These are phyloP conservation scores for Acanthurus leucopareius DNA, from an alignment of 2,797 vertebrate genomes.

Conservation along the genomic window DNA sequence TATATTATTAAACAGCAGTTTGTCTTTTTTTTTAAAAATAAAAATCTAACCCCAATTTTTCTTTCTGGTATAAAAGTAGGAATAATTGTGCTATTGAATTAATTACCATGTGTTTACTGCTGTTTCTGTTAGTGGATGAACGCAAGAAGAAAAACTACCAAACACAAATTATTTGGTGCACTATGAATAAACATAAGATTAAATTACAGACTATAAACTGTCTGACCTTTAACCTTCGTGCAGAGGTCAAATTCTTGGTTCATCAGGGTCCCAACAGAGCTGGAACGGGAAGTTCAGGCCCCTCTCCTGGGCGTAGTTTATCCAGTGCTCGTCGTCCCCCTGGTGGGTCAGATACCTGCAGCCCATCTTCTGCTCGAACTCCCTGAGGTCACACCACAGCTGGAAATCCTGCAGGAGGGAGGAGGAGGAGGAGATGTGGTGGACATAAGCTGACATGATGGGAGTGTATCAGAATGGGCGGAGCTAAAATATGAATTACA, in stretches of 20 bases:
- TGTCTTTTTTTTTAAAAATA: slow-evolving; percentile 47
- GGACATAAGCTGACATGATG: neutral
- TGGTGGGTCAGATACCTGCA: slow-evolving; percentile 81
- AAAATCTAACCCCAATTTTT: neutral
- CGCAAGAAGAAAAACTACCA: no score
- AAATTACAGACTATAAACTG: no score
- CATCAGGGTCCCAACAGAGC: slow-evolving; percentile 49
- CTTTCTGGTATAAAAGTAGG: neutral
- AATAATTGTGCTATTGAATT: neutral
- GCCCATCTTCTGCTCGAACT: slow-evolving; percentile 80
- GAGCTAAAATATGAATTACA: no score
- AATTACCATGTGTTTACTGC: neutral
- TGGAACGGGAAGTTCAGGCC: slow-evolving; percentile 70
- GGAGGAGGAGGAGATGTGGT: neutral
- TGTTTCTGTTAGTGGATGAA: neutral
- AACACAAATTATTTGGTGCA: neutral
- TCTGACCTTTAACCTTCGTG: slow-evolving; percentile 5
- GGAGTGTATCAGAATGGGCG: no score
- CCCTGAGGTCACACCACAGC: slow-evolving; percentile 85
- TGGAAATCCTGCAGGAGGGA: slow-evolving; percentile 80
- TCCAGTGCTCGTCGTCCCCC: slow-evolving; percentile 80
- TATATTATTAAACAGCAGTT: slow-evolving; percentile 69
- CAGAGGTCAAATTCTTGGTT: slow-evolving; percentile 24
- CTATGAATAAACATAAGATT: no score
- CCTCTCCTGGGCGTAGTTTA: slow-evolving; percentile 62